Evolutionary conservation across 1,140 invertebrate species (phyloP).

Genomic region (Drosophila ananassae): DNA sequence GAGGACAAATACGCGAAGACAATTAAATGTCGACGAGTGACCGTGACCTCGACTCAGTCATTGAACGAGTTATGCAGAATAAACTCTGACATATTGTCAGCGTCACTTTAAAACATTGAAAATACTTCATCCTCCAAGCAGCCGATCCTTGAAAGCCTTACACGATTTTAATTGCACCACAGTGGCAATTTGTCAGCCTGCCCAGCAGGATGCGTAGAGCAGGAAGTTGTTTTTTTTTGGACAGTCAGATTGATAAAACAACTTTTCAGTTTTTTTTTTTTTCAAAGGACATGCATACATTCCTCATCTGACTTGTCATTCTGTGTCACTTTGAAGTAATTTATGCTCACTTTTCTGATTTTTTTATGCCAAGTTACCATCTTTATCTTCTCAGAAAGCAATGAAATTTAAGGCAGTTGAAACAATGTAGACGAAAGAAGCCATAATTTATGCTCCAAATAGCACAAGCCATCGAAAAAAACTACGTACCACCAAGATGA

Average conservation of each 20-base stretch:
- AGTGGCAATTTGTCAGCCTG: conserved; percentile 58
- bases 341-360: conserved; percentile 27
- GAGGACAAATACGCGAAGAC: conserved; percentile 34
- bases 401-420: conserved; percentile 39
- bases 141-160: conserved; percentile 25
- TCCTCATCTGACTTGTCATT: conserved; percentile 18
- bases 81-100: conserved; percentile 53
- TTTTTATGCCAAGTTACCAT: conserved; percentile 6
- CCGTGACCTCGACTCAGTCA: conserved; percentile 1
- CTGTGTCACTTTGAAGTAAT: conserved; percentile 38
- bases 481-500: conserved; percentile 22
- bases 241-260: conserved; percentile 6
- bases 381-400: neutral
- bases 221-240: conserved; percentile 5
- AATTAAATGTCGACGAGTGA: conserved; percentile 70
- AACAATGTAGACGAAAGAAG: conserved; percentile 26
- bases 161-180: conserved; percentile 69
- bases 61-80: conserved; percentile 38
- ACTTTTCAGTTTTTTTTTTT: conserved; percentile 12
- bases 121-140: conserved; percentile 32
- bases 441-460: conserved; percentile 51
- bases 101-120: conserved; percentile 48
- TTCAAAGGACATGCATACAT: conserved; percentile 12
- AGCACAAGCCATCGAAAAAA: conserved; percentile 7
- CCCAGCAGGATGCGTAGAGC: conserved; percentile 15